Conservation (phyloP, 1,140 invertebrate species). For the Drosophila tristis region DNA sequence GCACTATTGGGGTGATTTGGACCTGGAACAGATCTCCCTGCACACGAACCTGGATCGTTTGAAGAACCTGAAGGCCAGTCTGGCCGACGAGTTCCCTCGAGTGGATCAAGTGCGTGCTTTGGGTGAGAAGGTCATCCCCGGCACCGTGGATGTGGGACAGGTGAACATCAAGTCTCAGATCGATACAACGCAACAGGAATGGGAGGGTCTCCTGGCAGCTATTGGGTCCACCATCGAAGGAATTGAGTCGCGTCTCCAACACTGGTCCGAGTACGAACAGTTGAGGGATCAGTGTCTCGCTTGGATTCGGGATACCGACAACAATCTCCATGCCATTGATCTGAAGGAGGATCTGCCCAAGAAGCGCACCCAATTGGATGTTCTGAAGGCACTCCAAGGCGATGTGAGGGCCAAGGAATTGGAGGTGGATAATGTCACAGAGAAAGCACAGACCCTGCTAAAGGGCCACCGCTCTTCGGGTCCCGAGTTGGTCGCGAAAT, state of each 20-base stretch:
- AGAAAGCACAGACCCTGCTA: conserved; percentile 93
- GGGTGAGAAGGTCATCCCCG: conserved; percentile 95
- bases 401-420: conserved; percentile 95
- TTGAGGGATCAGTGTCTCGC: conserved; percentile 92
- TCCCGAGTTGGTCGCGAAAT: conserved; percentile 94
- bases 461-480: conserved; percentile 89
- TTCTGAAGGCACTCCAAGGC: conserved; percentile 91
- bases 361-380: conserved; percentile 93
- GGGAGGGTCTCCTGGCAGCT: conserved; percentile 92
- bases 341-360: conserved; percentile 92
- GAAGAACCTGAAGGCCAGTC: conserved; percentile 91
- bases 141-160: conserved; percentile 94
- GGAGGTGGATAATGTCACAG: conserved; percentile 96
- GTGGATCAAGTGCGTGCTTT: conserved; percentile 91
- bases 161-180: conserved; percentile 93
- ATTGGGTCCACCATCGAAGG: conserved; percentile 91
- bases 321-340: conserved; percentile 94
- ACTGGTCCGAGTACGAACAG: conserved; percentile 96
- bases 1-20: conserved; percentile 93
- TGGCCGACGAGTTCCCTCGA: conserved; percentile 94
- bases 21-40: conserved; percentile 94
- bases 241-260: conserved; percentile 92
- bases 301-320: conserved; percentile 96
- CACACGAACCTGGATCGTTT: conserved; percentile 96
- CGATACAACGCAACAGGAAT: conserved; percentile 94